Evolutionary conservation across 2,113 vertebrate species (phyloP).

Genomic region (Tor tambroides): DNA sequence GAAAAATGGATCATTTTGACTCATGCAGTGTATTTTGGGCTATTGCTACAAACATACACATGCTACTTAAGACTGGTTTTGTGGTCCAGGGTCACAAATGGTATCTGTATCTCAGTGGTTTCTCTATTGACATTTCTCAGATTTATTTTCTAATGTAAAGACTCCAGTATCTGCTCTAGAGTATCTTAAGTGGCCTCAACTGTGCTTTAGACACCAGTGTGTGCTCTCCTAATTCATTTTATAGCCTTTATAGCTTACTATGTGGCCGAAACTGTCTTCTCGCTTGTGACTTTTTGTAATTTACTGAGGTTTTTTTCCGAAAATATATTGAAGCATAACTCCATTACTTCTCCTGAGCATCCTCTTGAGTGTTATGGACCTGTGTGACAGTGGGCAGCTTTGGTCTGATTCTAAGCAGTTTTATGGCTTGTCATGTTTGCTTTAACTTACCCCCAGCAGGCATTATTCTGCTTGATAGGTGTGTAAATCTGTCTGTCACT

Average conservation of each 20-base stretch:
- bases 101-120: background rate
- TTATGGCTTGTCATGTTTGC: constrained; percentile 14
- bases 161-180: background rate
- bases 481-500: background rate
- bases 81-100: no score
- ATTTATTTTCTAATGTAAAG: background rate
- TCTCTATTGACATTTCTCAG: background rate
- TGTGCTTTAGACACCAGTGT: background rate
- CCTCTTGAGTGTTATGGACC: background rate
- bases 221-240: background rate
- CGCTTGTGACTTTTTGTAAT: background rate
- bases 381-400: background rate
- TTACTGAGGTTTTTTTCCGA: background rate
- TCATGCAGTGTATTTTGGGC: no score
- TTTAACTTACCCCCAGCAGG: background rate
- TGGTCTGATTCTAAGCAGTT: background rate
- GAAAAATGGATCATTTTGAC: no score
- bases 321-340: background rate
- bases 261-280: background rate
- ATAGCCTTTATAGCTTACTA: background rate
- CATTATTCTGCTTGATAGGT: constrained; percentile 6
- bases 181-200: background rate
- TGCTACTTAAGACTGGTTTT: no score
- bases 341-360: background rate
- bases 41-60: no score